A percentile compares a stretch with the other conserved stretches of the same genome.
These are phyloP conservation scores for Anser brachyrhynchus DNA, from an alignment of 2,113 vertebrate species.

Conservation along the genomic window DNA sequence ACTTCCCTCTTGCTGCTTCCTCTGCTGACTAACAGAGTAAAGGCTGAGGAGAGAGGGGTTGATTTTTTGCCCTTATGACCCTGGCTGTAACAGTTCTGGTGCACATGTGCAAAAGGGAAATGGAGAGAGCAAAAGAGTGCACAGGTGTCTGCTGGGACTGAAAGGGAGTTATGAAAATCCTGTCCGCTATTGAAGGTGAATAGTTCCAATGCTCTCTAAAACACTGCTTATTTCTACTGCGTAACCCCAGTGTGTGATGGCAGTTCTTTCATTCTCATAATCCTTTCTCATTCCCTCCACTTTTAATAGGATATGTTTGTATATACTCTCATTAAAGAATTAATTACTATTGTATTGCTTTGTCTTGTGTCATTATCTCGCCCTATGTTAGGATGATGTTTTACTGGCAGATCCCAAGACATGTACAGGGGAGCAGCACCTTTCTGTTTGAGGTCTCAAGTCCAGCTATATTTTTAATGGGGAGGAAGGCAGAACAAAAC, in stretches of 20 bases:
- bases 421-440: not conserved
- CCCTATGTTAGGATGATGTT: not conserved
- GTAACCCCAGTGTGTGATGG: fast-evolving
- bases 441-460: not conserved
- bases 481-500: not conserved
- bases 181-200: not conserved
- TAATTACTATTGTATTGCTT: not conserved
- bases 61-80: not conserved
- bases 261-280: not conserved
- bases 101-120: not conserved
- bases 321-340: not conserved
- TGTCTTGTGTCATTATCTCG: fast-evolving
- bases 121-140: not conserved
- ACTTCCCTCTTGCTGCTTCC: not conserved
- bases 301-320: not conserved
- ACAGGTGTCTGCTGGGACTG: not conserved
- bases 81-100: not conserved
- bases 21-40: not conserved
- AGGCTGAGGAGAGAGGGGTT: not conserved
- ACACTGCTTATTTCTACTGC: not conserved
- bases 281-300: not conserved
- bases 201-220: not conserved
- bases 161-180: not conserved
- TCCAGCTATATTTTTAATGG: not conserved
- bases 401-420: not conserved